These are phyloP conservation scores for Tachina fera DNA, from an alignment of 2,888 invertebrate genomes.

Conservation along the genomic window DNA sequence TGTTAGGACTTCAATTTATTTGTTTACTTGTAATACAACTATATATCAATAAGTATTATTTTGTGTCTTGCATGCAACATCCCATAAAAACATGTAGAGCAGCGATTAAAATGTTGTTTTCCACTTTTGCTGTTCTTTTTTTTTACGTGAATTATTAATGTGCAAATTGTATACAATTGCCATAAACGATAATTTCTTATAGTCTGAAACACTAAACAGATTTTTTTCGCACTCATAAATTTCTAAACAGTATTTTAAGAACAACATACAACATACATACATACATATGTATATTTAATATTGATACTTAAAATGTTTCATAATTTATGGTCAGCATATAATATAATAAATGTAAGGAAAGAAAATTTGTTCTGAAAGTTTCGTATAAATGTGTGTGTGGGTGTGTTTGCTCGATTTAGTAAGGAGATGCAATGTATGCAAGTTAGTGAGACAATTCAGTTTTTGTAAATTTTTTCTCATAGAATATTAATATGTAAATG, in stretches of 20 bases:
- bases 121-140: neutral
- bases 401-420: slow-evolving; percentile 1
- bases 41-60: neutral
- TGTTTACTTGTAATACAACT: neutral
- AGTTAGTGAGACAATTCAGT: neutral
- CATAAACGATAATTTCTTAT: slow-evolving; percentile 59
- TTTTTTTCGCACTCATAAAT: slow-evolving; percentile 41
- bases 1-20: neutral
- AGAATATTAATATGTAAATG: too few relatives aligned
- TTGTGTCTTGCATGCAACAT: neutral
- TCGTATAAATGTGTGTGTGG: neutral
- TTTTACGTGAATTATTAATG: slow-evolving; percentile 52
- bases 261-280: slow-evolving; percentile 17
- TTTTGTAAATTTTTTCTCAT: too few relatives aligned
- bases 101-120: slow-evolving; percentile 36
- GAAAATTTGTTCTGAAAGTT: neutral
- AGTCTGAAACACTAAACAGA: slow-evolving; percentile 57
- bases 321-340: slow-evolving; percentile 44
- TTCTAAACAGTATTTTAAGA: slow-evolving; percentile 40
- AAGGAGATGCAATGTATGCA: slow-evolving; percentile 10
- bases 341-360: slow-evolving; percentile 27
- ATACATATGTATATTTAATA: slow-evolving; percentile 38
- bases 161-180: slow-evolving; percentile 58
- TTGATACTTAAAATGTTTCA: slow-evolving; percentile 49
- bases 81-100: slow-evolving; percentile 18